phyloP scores from a whole-genome alignment of 2,888 invertebrate species.

The Drosophila paramelanica region DNA sequence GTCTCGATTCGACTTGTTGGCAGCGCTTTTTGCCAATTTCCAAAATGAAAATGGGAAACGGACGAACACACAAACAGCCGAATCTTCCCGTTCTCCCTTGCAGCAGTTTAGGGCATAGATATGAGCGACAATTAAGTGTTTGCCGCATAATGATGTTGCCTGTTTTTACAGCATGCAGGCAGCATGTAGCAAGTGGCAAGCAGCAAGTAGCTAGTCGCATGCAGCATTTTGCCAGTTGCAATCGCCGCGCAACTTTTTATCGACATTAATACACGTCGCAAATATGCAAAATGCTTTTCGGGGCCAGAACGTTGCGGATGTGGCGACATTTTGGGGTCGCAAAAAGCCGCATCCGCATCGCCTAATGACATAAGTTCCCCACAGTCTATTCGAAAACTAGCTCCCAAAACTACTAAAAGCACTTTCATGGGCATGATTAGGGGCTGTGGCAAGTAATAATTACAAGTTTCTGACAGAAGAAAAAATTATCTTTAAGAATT shows the following conservation, averaged over 20 bases:
- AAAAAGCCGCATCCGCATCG: slow-evolving; percentile 32
- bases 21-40: slow-evolving; percentile 55
- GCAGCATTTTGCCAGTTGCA: slow-evolving; percentile 38
- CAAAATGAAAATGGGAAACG: slow-evolving; percentile 61
- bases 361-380: slow-evolving; percentile 46
- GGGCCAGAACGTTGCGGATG: slow-evolving; percentile 38
- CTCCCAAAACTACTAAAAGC: slow-evolving; percentile 13
- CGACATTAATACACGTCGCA: slow-evolving; percentile 63
- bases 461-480: background rate
- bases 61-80: slow-evolving; percentile 29
- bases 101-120: slow-evolving; percentile 57
- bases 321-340: slow-evolving; percentile 28
- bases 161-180: slow-evolving; percentile 59
- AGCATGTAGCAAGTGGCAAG: slow-evolving; percentile 21
- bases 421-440: background rate
- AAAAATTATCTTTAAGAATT: too few species aligned
- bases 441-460: background rate
- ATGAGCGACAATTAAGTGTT: slow-evolving; percentile 79
- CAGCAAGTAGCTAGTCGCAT: slow-evolving; percentile 8
- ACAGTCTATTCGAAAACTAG: slow-evolving; percentile 28
- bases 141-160: slow-evolving; percentile 79
- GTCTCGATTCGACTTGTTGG: slow-evolving; percentile 40
- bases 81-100: slow-evolving; percentile 1
- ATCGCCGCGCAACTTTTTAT: slow-evolving; percentile 66
- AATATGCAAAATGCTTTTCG: slow-evolving; percentile 56